A percentile compares a stretch with the other conserved stretches of the same genome.
Evolutionary conservation across 2,113 vertebrate genomes (phyloP).

Genomic region (Cebidichthys violaceus): DNA sequence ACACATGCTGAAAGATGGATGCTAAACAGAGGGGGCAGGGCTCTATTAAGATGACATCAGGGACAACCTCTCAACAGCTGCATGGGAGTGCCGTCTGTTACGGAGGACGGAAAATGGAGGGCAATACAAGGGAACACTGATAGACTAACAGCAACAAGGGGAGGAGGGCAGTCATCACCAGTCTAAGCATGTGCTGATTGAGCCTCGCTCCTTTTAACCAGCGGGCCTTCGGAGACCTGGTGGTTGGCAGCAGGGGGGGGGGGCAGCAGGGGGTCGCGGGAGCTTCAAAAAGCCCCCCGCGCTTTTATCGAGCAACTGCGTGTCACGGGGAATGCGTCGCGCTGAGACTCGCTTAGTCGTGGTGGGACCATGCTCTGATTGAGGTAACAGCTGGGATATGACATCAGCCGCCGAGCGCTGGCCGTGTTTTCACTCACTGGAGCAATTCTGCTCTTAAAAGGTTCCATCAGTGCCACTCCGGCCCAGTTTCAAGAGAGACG

Average conservation of each 20-base stretch:
- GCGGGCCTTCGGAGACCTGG: conserved; percentile 69
- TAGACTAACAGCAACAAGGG: conserved; percentile 81
- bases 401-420: conserved; percentile 81
- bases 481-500: conserved; percentile 77
- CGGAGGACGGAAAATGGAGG: conserved; percentile 73
- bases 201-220: conserved; percentile 75
- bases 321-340: conserved; percentile 66
- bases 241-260: conserved; percentile 52
- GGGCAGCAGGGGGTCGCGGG: conserved; percentile 57
- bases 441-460: conserved; percentile 84
- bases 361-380: conserved; percentile 78
- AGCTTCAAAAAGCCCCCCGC: conserved; percentile 70
- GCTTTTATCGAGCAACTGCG: conserved; percentile 73
- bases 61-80: conserved; percentile 83
- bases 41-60: conserved; percentile 81
- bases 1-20: conserved; percentile 77
- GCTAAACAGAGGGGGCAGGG: conserved; percentile 76
- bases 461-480: conserved; percentile 81
- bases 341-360: conserved; percentile 68
- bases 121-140: conserved; percentile 80
- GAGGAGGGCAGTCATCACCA: conserved; percentile 70
- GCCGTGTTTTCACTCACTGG: conserved; percentile 83
- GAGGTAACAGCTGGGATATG: conserved; percentile 85
- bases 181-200: conserved; percentile 84
- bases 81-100: conserved; percentile 73